Evolutionary conservation across 2,113 vertebrate genomes (phyloP).

Genomic region (Phocoena phocoena): DNA sequence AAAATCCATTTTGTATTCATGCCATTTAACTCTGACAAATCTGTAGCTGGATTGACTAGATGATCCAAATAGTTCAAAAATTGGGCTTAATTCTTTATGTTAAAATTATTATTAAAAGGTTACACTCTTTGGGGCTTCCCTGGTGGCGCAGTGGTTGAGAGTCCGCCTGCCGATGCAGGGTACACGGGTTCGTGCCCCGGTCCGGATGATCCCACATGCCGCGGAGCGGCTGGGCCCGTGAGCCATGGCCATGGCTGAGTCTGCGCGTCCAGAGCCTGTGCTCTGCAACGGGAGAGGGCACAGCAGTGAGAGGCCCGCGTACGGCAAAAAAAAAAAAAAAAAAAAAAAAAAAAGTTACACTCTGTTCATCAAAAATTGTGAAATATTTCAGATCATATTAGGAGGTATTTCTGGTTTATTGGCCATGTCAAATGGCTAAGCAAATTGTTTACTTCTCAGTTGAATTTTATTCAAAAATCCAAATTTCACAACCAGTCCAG

Average conservation of each 20-base stretch:
- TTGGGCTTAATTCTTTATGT: not conserved
- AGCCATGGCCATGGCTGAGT: no score
- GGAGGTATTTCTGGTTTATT: conserved; percentile 50
- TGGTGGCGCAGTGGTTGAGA: no score
- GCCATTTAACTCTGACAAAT: not conserved
- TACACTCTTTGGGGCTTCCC: not conserved
- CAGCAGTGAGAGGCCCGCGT: no score
- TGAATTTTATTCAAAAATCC: conserved; percentile 68
- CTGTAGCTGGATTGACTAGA: not conserved
- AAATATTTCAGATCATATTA: conserved; percentile 57
- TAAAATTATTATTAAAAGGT: conserved; percentile 17
- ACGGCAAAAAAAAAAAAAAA: not conserved
- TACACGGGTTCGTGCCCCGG: no score
- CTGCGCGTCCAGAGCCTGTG: no score
- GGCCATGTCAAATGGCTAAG: conserved; percentile 37
- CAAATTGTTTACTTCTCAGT: conserved; percentile 67
- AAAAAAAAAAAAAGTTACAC: not conserved
- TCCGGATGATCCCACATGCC: no score
- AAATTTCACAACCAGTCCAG: conserved; percentile 67
- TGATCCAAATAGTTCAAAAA: not conserved
- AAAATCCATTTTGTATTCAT: not conserved
- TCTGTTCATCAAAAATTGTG: conserved; percentile 38
- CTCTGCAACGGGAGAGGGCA: no score
- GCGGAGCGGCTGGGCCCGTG: no score
- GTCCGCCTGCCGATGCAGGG: no score